Base-by-base conservation (phyloP, 2,113 vertebrate genomes). In the Plectropomus leopardus region DNA sequence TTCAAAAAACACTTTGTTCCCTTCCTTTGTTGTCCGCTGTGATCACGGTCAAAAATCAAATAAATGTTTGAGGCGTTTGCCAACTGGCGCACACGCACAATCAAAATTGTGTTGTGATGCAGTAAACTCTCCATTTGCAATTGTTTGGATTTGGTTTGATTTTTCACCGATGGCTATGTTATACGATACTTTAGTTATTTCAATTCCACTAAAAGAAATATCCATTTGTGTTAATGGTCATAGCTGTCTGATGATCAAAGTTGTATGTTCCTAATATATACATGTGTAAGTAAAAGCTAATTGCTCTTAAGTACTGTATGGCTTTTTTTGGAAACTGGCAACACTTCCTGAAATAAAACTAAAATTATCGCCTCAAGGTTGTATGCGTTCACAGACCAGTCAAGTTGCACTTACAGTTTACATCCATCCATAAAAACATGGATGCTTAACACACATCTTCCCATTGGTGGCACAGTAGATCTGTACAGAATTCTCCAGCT, bases 31-130 rank as follows among this genome's bases (percentile, higher is more conserved):
- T 85, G 86, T 89, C 72, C 14, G 1, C 54, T 42, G 59, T 54
- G 48, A 90, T 88, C 73, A 82, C 47, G 67, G 50, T 90, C 83
- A 85, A 82, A 86, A 83, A 67, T 63, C 44, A 23, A 59, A 51
- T 28, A 16, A 28, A 14, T 24, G 60, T 85, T 80, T 34, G 50
- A 68, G 45, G 55, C 0, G 1, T 60, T 81, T 26, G 59, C 86
- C 76, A 87, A 30, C 59, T 76, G 77, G 78, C 47, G 1, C 15
- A 30, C 60, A 55, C 1, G 28, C 34, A 63, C 40, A 47, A 60
- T 80, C 55, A 57, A 19, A 87, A 80, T n/a, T 21, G 60, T 81
- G 68, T 70, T 63, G 34, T 36, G n/a, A 76, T 69, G 24, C 44
- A 78, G 72, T 71, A 77, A 74, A 76, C 51, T 82, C 44, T 65